These are phyloP conservation scores for Beroe forskalii DNA, from an alignment of 37 sponge, comb jelly and placozoan species.

Conservation along the genomic window DNA sequence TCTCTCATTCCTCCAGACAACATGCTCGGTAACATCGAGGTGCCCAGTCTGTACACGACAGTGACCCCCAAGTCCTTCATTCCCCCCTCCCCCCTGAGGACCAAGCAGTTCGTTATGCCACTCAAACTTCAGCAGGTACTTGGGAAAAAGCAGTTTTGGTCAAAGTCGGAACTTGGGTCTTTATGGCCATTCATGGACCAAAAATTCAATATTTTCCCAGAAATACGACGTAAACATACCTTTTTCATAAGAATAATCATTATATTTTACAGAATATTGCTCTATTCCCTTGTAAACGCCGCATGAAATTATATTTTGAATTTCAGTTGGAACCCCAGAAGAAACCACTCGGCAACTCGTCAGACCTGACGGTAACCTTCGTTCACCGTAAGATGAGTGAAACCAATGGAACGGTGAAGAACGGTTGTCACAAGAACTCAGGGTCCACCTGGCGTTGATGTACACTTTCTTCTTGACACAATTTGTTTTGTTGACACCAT, in stretches of 20 bases:
- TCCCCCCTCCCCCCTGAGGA: slow-evolving; percentile 49
- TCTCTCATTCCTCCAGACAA: slow-evolving; percentile 1
- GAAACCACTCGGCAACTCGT: neutral
- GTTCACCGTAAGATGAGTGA: slow-evolving; percentile 46
- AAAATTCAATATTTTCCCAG: too few relatives aligned
- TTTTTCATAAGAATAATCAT: too few relatives aligned
- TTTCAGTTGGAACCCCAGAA: slow-evolving; percentile 51
- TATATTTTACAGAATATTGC: too few relatives aligned
- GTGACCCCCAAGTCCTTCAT: slow-evolving; percentile 61
- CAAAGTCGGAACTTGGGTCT: too few relatives aligned
- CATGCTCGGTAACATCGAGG: slow-evolving; percentile 40
- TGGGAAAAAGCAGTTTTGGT: too few relatives aligned
- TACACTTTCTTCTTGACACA: too few relatives aligned
- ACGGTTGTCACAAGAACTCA: neutral
- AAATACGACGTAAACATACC: too few relatives aligned
- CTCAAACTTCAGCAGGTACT: slow-evolving; percentile 55
- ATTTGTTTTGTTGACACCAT: too few relatives aligned
- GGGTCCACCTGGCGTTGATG: too few relatives aligned
- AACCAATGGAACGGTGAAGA: neutral
- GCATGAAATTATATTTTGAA: too few relatives aligned
- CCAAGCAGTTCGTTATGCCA: slow-evolving; percentile 62
- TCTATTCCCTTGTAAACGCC: too few relatives aligned
- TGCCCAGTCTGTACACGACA: slow-evolving; percentile 47
- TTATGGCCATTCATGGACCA: too few relatives aligned
- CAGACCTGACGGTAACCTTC: slow-evolving; percentile 26